Evolutionary conservation across 2,888 invertebrate genomes (phyloP), one percentile per base, ranked within the genome.

Genomic region (Leptothorax acervorum): DNA sequence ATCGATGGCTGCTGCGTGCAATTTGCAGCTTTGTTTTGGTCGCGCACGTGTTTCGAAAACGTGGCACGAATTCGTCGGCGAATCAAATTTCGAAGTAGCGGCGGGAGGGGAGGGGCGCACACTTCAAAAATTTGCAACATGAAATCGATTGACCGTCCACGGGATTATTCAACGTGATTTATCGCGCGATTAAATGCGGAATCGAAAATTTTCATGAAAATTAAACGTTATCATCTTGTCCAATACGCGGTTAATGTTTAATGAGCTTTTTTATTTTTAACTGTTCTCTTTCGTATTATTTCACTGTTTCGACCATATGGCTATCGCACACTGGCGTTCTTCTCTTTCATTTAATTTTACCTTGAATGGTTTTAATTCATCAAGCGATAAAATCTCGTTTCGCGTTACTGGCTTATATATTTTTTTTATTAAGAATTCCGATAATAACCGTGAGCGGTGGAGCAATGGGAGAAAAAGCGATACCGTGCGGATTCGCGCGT

Each of bases 41-140:
- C 48, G 51, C 60, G 60, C 79, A 81, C 79, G 79, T 81, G 79
- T 73, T 73, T 81, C 39, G 51, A 73, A 73, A 81, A 62, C 78
- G 39, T 51, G 79, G 12, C 60, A 23, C 60, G 23, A 39, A 11
- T 68, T 57, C 60, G 12, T 39, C 60, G n/a, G 28, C 79, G 60
- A 81, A 81, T 81, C 39, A 62, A 48, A 73, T 81, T 71, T 62
- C 48, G 18, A 48, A 62, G 71, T 60, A 18, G 39, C 73, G 53
- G 0, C 3, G 51, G n/a, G 6, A 5, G 6, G 4, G 15, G 12
- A 4, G 55, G 42, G 6, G 79, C 55, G 66, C 65, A 28, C 51
- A 8, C 6, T 65, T 73, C 18, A 28, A 60, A 73, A 73, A 51
- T 62, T 62, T 18, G 12, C 48, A 48, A 48, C 18, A 15, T 35